Base-by-base conservation (phyloP, 1,140 invertebrate species). In the Akabosia matsudoensis region DNA sequence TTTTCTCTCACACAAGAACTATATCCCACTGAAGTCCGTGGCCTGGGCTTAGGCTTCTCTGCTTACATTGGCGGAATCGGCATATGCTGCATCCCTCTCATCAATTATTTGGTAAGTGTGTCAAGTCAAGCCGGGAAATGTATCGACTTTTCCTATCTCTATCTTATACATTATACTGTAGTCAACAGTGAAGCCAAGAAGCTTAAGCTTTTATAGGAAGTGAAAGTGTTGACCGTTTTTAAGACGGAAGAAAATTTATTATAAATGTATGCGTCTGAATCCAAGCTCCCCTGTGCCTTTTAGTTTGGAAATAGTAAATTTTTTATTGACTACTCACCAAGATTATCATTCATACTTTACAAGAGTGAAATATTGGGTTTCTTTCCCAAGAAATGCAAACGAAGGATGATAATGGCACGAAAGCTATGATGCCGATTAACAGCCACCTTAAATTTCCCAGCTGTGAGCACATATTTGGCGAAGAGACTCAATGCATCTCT, bases 61-160 rank as follows among this genome's bases (percentile, higher is more conserved):
- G 92, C 93, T 22, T 95, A 95, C 83, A 91, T 95, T 74, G 93
- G 92, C 26, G 93, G 93, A 24, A 85, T 95, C 76, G 94, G 93
- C 30, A 86, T 95, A 16, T 93, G 95, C 77, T 91, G 96, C 51
- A 94, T 97, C 82, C 92, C 93, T 14, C 94, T 97, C 85, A 92
- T 97, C 56, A 95, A 92, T 56, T 94, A 95, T 85, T 86, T 95
- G 86, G 92, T 93, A 88, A 87, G 77, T 75, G 31, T 61, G n/a
- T 67, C 61, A 67, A 31, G 24, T 67, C 61, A 28, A 61, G 54
- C 13, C 24, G 54, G 14, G 54, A 4, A 67, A 14, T 67, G 61
- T 67, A 67, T 67, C 61, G 61, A 7, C n/a, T 56, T 22, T 56
- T 3, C n/a, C 37, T 45, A 10, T 45, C 37, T 45, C 37, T 45